Base-by-base conservation (phyloP, 2,797 vertebrate genomes). In the Squalus acanthias region DNA sequence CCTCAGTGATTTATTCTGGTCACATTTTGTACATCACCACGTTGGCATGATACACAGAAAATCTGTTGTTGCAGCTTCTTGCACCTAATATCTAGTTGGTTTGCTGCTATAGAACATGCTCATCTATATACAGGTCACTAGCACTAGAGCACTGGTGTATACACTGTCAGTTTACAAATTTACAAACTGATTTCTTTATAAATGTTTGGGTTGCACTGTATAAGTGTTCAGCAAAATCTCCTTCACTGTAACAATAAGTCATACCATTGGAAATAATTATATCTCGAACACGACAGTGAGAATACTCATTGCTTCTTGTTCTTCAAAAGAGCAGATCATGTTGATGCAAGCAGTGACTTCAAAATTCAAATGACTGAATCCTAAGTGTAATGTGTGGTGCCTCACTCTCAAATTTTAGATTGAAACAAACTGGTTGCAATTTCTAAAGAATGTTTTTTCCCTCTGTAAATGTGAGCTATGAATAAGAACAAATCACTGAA, bases 161-260 rank as follows among this genome's bases (percentile, higher is more conserved):
- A 60, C 2, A 29, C 57, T 46, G 79, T 85, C 82, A 63, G 33
- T 33, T 63, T 91, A 65, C 29, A n/a, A 63, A 33, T 17, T 91
- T 63, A 91, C 13, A n/a, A 91, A 91, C 57, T 91, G 29, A 91
- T 91, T 91, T n/a, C 17, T 63, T 91, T n/a, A 65, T 91, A 65
- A 65, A 20, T 65, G 29, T 91, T 65, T 91, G 29, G 15, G 29
- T 60, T 2, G 60, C 12, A 63, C 12, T 57, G 39, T 26, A 9
- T 26, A 88, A 53, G 85, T 88, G 12, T 91, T 91, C 57, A 91
- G 29, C 26, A 33, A 91, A 91, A 91, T n/a, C 22, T 12, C 26
- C 3, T 89, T 89, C 29, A 33, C 53, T 89, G 53, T 89, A 29
- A 57, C 26, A 89, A 74, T 26, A 74, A 29, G 7, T 79, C 33